Evolutionary conservation across 1,140 invertebrate species (phyloP), one percentile per base, ranked within the genome.

Genomic region (Streblospio benedicti): DNA sequence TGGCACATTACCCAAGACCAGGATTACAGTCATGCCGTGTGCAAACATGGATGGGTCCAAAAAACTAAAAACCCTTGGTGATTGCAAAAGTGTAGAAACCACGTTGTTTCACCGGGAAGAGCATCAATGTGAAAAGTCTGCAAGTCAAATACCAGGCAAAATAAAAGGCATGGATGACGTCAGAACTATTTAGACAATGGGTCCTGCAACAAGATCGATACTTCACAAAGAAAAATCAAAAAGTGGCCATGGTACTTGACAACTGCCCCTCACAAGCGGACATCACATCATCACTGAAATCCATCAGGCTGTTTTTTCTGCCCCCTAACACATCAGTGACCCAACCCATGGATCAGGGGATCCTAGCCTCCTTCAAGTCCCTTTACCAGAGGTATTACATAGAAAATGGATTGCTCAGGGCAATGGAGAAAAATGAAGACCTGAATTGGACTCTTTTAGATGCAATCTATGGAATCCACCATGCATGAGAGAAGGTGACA

Each of bases 121-220:
- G n/a, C n/a, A n/a, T n/a, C n/a, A 71, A 65, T 60, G 52, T 65
- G 28, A 73, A 73, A 69, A 62, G 58, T 45, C 60, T 80, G 28
- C 76, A 73, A 20, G 54, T 76, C 5, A 49, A 72, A 18, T 80
- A 78, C 66, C 53, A 62, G 45, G 64, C 60, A 69, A 74, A 63
- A 62, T 69, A 69, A 44, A 81, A 73, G 66, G 74, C 79, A 9
- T 81, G 79, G 79, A 81, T 81, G 77, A 81, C 76, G 12, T 51
- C 53, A 20, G 57, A 63, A 28, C 49, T 71, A 16, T 79, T 75
- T 57, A 65, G 47, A 32, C 56, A 65, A 28, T 71, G 59, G 69
- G 61, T 74, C 44, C 60, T 31, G 38, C 54, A 50, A 16, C 45
- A 59, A 38, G 67, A 68, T 32, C 47, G 20, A 51, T 59, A 67